Percentiles rank a stretch among this genome's conserved stretches.
Conservation (phyloP, 2,888 invertebrate species). For the Rhagonycha lutea region DNA sequence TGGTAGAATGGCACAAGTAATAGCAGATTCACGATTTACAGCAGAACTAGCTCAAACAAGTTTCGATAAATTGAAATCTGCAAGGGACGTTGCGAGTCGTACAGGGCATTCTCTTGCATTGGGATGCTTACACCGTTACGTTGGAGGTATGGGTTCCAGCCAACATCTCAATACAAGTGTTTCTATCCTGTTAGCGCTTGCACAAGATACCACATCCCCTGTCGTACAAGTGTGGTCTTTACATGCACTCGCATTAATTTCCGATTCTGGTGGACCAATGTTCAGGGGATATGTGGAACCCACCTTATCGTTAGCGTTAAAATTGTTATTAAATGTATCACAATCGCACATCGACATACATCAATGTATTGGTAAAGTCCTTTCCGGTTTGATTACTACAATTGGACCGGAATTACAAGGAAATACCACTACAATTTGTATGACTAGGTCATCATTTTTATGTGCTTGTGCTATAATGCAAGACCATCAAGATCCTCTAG, state of each 20-base stretch:
- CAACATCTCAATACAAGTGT: constrained; percentile 94
- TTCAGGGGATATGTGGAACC: constrained; percentile 97
- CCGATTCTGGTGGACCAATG: constrained; percentile 99
- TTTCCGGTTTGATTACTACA: constrained; percentile 95
- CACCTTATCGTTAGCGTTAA: constrained; percentile 86
- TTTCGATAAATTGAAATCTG: constrained; percentile 84
- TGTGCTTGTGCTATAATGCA: constrained; percentile 94
- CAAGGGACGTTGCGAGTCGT: constrained; percentile 83
- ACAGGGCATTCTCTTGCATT: constrained; percentile 89
- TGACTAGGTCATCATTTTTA: constrained; percentile 81
- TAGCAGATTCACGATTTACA: constrained; percentile 84
- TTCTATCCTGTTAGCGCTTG: constrained; percentile 89
- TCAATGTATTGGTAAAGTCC: constrained; percentile 88
- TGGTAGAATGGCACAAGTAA: constrained; percentile 89
- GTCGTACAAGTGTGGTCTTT: constrained; percentile 98
- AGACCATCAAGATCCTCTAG: constrained; percentile 86
- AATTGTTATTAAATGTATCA: constrained; percentile 86
- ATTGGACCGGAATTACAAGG: constrained; percentile 97
- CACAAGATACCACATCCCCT: constrained; percentile 90
- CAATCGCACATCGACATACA: constrained; percentile 90
- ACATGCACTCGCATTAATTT: constrained; percentile 92
- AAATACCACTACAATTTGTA: constrained; percentile 72
- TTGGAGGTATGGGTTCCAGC: constrained; percentile 94
- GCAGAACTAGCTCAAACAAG: constrained; percentile 88
- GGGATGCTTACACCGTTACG: constrained; percentile 94